A percentile compares a stretch with the other conserved stretches of the same genome.
These are phyloP conservation scores for Eudasyphora cyanicolor DNA, from an alignment of 2,888 invertebrate species.

Conservation along the genomic window DNA sequence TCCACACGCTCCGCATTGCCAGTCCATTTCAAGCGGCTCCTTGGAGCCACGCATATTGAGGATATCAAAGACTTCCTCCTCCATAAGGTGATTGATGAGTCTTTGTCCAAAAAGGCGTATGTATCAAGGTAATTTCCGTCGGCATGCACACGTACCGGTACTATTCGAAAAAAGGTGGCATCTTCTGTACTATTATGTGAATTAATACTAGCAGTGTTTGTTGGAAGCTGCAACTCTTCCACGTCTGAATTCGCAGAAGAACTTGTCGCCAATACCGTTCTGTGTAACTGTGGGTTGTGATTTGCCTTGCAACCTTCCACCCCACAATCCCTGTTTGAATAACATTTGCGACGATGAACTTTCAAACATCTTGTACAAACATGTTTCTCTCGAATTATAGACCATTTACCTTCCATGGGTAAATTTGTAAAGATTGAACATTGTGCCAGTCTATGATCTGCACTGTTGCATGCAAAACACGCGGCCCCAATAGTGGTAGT, in stretches of 20 bases:
- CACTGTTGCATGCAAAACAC: constrained; percentile 22
- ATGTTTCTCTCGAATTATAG: background rate
- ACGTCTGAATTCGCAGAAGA: background rate
- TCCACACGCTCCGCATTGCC: constrained; percentile 38
- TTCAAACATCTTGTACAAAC: constrained; percentile 32
- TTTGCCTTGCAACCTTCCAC: constrained; percentile 42
- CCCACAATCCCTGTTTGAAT: constrained; percentile 4
- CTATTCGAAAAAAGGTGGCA: constrained; percentile 21
- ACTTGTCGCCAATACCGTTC: too few relatives aligned
- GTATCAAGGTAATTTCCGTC: constrained; percentile 24
- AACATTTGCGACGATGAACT: constrained; percentile 29
- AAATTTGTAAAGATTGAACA: background rate
- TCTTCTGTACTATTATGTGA: constrained; percentile 23
- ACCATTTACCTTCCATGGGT: constrained; percentile 10
- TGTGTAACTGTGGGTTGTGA: constrained; percentile 40
- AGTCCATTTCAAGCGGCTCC: constrained; percentile 35
- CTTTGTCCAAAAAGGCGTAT: constrained; percentile 15
- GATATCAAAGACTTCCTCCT: constrained; percentile 38
- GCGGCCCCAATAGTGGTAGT: background rate
- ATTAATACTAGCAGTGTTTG: constrained; percentile 8
- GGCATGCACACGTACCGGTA: constrained; percentile 23
- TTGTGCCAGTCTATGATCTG: background rate
- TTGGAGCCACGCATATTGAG: constrained; percentile 14
- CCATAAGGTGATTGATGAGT: constrained; percentile 47
- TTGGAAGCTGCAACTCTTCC: background rate